Evolutionary conservation across 2,113 vertebrate genomes (phyloP).

Genomic region (Odontesthes bonariensis): DNA sequence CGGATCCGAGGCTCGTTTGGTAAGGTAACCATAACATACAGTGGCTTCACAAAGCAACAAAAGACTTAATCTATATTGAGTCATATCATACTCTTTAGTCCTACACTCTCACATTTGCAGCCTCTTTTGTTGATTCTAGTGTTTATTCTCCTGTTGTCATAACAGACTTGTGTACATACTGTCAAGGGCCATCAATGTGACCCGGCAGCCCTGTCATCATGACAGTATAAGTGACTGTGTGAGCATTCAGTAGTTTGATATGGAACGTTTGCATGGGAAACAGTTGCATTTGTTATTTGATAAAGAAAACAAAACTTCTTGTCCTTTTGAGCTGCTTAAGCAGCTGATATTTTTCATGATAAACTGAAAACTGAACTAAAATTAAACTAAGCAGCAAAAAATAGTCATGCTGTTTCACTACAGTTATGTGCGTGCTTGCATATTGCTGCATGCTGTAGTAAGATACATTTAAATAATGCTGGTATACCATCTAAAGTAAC

Average conservation of each 20-base stretch:
- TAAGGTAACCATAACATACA: neutral
- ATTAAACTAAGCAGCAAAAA: neutral
- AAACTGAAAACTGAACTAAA: neutral
- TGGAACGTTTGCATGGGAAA: neutral
- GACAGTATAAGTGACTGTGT: neutral
- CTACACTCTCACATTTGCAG: neutral
- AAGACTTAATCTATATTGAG: neutral
- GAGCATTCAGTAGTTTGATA: neutral
- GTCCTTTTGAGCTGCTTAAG: neutral
- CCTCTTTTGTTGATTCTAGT: neutral
- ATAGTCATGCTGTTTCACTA: neutral
- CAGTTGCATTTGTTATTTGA: neutral
- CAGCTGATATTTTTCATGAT: too few species aligned
- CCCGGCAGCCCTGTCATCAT: constrained; percentile 37
- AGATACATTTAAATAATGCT: neutral
- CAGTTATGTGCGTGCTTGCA: neutral
- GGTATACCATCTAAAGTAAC: neutral
- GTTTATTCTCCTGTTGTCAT: constrained; percentile 30
- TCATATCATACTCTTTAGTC: neutral
- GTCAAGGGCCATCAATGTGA: constrained; percentile 12
- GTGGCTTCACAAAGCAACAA: neutral
- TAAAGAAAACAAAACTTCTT: neutral
- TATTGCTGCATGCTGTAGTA: neutral
- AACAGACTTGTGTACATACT: constrained; percentile 15
- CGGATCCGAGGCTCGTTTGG: neutral